Conservation (phyloP, 2,113 vertebrate species). For the Cariama cristata region DNA sequence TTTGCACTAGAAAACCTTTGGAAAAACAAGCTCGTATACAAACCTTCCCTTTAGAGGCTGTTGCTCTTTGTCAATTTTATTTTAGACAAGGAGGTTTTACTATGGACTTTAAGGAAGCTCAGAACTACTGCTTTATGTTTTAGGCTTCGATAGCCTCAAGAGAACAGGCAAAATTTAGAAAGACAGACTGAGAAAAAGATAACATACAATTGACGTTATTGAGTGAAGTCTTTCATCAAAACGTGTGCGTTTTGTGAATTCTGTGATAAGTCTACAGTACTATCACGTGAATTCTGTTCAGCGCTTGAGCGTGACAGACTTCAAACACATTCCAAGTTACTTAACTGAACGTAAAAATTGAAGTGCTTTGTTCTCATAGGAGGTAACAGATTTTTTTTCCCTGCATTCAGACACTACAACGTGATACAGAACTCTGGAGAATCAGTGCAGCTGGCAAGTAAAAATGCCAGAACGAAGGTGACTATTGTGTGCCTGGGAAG, state of each 20-base stretch:
- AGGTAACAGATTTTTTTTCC: not conserved
- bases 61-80: not conserved
- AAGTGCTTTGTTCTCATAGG: constrained; percentile 15
- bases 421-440: constrained; percentile 5
- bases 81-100: constrained; percentile 31
- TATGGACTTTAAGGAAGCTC: constrained; percentile 15
- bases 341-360: not conserved
- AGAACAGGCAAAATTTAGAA: constrained; percentile 7
- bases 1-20: not conserved
- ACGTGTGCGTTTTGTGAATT: not conserved
- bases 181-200: not conserved
- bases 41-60: constrained; percentile 62
- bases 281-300: not conserved
- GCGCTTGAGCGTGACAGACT: constrained; percentile 36
- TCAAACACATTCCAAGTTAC: constrained; percentile 19
- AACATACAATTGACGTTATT: not conserved
- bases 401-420: not conserved
- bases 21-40: constrained; percentile 48
- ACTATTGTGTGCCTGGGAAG: constrained; percentile 5
- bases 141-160: not conserved
- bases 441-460: not conserved
- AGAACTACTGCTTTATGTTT: not conserved
- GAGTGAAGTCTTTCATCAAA: constrained; percentile 15
- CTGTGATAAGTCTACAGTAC: not conserved
- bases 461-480: constrained; percentile 27